Percentiles rank a stretch among this genome's conserved stretches.
phyloP scores from a whole-genome alignment of 2,113 vertebrate genomes.

The Cephalopterus ornatus region DNA sequence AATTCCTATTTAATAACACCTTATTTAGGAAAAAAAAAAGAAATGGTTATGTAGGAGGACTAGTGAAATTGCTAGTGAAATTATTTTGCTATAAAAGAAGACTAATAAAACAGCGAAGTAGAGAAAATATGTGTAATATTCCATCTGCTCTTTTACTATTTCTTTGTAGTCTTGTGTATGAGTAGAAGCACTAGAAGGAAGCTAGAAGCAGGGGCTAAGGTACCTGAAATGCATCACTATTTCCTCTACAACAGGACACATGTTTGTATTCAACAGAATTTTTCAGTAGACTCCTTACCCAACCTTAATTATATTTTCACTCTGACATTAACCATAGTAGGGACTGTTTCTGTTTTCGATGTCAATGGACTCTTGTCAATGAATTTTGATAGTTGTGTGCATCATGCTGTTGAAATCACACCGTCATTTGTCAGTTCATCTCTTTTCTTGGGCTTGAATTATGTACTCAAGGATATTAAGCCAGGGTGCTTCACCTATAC shows the following conservation, averaged over 20 bases:
- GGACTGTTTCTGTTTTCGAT: background rate
- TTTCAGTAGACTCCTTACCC: background rate
- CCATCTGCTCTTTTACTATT: background rate
- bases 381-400: background rate
- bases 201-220: background rate
- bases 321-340: background rate
- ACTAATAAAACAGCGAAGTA: background rate
- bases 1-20: background rate
- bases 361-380: background rate
- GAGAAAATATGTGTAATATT: background rate
- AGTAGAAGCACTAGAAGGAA: background rate
- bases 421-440: accelerated
- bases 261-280: background rate
- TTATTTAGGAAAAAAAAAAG: background rate
- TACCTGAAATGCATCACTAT: background rate
- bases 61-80: background rate
- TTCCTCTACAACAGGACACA: background rate
- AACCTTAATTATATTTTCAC: background rate
- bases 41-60: background rate
- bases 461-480: background rate
- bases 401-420: background rate
- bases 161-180: background rate
- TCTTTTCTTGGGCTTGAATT: background rate
- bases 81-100: background rate
- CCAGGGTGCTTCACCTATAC: background rate